A percentile compares a stretch with the other conserved stretches of the same genome.
Conservation (phyloP, 2,888 invertebrate genomes). For the Caenorhabditis virilis region DNA sequence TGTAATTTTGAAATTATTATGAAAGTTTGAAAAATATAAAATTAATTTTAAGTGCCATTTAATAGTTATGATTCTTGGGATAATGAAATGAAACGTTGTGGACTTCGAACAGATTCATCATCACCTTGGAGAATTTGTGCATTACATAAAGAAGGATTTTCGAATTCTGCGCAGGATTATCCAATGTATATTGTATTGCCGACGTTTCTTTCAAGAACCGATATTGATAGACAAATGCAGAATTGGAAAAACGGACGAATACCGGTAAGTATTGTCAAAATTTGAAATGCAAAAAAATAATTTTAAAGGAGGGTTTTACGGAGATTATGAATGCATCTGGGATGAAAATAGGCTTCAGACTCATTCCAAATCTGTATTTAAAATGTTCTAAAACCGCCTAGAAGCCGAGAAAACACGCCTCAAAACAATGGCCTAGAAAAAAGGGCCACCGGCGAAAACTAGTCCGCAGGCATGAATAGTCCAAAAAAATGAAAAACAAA, state of each 20-base stretch:
- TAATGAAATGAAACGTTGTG: constrained; percentile 35
- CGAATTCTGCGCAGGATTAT: constrained; percentile 29
- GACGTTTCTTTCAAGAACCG: constrained; percentile 10
- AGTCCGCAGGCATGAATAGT: too few species aligned
- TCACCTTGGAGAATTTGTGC: constrained; percentile 32
- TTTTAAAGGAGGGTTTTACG: too few species aligned
- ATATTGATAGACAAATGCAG: constrained; percentile 36
- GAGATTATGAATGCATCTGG: too few species aligned
- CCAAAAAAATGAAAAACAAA: too few species aligned
- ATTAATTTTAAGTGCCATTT: constrained; percentile 27
- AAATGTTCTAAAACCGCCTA: too few species aligned
- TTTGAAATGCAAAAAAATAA: too few species aligned
- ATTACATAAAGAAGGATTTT: constrained; percentile 25
- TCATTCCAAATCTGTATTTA: too few species aligned
- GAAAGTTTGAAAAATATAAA: background rate
- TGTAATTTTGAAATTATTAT: background rate
- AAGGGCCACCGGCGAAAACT: too few species aligned
- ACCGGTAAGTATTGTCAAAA: too few species aligned
- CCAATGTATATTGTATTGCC: constrained; percentile 46
- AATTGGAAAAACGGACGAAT: constrained; percentile 38
- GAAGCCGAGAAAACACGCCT: too few species aligned
- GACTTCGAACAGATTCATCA: constrained; percentile 16
- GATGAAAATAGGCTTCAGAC: too few species aligned
- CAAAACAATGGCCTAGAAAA: too few species aligned
- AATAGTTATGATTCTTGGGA: constrained; percentile 42